These are phyloP conservation scores for Pantala flavescens DNA, from an alignment of 1,140 invertebrate species.

Conservation along the genomic window DNA sequence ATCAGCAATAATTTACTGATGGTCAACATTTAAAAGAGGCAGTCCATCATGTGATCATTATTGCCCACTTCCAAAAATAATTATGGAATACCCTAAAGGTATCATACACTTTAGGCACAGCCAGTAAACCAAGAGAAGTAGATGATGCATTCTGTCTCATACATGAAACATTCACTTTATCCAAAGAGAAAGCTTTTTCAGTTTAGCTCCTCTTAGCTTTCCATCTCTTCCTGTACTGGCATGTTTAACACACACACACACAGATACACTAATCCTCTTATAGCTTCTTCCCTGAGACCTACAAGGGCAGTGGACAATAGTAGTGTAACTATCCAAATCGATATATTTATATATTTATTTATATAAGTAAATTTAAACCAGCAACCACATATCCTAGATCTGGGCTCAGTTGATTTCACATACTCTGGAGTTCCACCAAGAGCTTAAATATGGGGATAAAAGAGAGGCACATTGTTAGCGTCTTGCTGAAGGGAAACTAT, in stretches of 20 bases:
- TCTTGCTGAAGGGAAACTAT: too few relatives aligned
- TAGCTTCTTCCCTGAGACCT: slow-evolving; percentile 4
- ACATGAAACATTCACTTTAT: neutral
- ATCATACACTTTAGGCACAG: slow-evolving; percentile 2
- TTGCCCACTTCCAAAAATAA: slow-evolving; percentile 9
- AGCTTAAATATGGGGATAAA: neutral
- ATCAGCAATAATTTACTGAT: neutral
- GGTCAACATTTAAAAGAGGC: neutral
- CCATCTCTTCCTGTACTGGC: neutral
- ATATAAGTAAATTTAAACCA: neutral
- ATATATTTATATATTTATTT: neutral
- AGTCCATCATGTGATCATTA: neutral
- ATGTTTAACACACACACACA: neutral
- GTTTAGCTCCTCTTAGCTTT: neutral
- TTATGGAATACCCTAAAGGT: slow-evolving; percentile 2
- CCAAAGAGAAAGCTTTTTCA: neutral
- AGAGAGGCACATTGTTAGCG: too few relatives aligned
- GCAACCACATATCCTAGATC: neutral
- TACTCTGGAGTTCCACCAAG: neutral
- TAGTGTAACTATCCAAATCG: neutral
- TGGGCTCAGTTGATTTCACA: neutral
- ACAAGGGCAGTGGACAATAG: neutral
- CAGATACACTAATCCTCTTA: neutral
- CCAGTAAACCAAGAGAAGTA: slow-evolving; percentile 9
- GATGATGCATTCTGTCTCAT: neutral